A percentile compares a stretch with the other conserved stretches of the same genome.
phyloP scores from a whole-genome alignment of 2,888 invertebrate genomes.

The Zootermopsis nevadensis region DNA sequence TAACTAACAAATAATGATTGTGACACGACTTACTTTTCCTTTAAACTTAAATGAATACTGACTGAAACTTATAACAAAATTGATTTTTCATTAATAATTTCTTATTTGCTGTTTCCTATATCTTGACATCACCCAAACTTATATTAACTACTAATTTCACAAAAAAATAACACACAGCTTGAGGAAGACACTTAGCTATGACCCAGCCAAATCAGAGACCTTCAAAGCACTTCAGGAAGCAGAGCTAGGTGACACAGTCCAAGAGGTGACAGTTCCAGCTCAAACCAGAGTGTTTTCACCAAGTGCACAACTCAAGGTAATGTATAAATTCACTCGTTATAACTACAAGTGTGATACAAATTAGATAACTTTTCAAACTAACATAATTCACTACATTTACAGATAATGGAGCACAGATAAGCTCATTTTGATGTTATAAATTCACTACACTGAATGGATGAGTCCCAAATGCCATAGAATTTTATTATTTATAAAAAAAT shows the following conservation, averaged over 20 bases:
- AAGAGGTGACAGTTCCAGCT: slow-evolving; percentile 74
- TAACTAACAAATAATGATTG: background rate
- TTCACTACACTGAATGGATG: background rate
- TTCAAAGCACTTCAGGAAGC: slow-evolving; percentile 88
- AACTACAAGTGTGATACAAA: background rate
- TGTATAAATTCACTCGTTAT: too few species aligned
- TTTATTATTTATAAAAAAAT: background rate
- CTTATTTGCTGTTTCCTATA: too few species aligned
- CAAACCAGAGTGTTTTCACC: slow-evolving; percentile 83
- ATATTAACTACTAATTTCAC: background rate
- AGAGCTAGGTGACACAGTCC: slow-evolving; percentile 70
- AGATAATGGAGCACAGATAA: background rate
- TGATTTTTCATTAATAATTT: background rate
- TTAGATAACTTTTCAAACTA: too few species aligned
- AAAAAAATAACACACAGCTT: slow-evolving; percentile 66
- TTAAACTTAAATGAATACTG: too few species aligned
- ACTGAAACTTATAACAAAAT: background rate
- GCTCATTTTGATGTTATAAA: background rate
- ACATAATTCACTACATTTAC: too few species aligned
- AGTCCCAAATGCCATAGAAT: background rate
- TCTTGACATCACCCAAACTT: background rate
- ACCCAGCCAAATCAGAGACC: slow-evolving; percentile 90
- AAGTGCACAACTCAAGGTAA: slow-evolving; percentile 48
- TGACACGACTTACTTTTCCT: background rate
- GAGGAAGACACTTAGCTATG: slow-evolving; percentile 81